phyloP scores from a whole-genome alignment of 2,888 invertebrate genomes.

The Gerris lacustris region DNA sequence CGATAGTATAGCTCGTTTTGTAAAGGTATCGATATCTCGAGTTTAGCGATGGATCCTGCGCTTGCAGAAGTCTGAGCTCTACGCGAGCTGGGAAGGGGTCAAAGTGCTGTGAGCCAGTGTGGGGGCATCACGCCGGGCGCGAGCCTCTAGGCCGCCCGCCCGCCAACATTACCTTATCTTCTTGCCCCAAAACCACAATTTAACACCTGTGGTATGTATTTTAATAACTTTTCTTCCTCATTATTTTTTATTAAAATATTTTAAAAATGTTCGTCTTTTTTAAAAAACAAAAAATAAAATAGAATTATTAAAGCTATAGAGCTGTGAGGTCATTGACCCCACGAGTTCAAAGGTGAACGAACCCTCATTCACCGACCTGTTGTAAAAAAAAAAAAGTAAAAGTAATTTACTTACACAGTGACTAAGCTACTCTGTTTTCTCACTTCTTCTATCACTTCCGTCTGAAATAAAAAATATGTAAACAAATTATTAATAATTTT shows the following conservation, averaged over 20 bases:
- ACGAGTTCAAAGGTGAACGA: background rate
- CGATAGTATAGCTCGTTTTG: no score
- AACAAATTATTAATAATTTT: background rate
- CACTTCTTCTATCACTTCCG: background rate
- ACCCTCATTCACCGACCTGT: background rate
- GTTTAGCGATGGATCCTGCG: background rate
- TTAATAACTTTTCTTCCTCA: no score
- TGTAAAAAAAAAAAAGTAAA: background rate
- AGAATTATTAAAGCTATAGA: no score
- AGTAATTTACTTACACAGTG: conserved; percentile 41
- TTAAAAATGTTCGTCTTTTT: no score
- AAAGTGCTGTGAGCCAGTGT: background rate
- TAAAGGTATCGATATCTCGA: background rate
- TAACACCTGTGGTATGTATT: no score
- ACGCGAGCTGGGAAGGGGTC: background rate
- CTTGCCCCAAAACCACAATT: no score
- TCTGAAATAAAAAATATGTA: background rate
- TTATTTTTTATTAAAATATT: no score
- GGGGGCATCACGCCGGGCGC: background rate
- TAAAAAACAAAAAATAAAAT: no score
- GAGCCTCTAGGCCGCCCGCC: no score
- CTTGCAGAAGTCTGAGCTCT: background rate
- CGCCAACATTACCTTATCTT: no score
- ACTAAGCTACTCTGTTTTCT: conserved; percentile 41
- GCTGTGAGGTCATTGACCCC: no score